These are phyloP conservation scores for Pipistrellus nathusii DNA, from an alignment of 2,797 vertebrate species.

Conservation along the genomic window DNA sequence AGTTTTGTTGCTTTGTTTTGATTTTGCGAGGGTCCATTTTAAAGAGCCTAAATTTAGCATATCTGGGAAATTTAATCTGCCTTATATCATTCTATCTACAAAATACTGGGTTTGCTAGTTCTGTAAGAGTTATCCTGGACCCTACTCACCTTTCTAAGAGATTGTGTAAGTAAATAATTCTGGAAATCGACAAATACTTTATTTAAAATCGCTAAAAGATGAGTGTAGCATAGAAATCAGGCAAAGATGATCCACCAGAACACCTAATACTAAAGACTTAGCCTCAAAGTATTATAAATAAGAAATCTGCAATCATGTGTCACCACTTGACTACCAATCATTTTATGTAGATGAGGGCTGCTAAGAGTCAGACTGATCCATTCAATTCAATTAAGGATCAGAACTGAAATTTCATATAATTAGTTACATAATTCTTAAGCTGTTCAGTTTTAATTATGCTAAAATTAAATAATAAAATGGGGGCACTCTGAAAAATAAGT, in stretches of 20 bases:
- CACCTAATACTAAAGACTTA: not conserved
- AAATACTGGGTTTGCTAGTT: not conserved
- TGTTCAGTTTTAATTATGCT: constrained; percentile 32
- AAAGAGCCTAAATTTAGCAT: not conserved
- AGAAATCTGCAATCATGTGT: not conserved
- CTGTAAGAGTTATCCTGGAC: not conserved
- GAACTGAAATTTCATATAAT: not conserved
- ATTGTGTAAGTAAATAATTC: not conserved
- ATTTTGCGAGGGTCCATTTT: not conserved
- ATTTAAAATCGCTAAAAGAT: constrained; percentile 35
- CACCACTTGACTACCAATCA: not conserved
- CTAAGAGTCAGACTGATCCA: not conserved
- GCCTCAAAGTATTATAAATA: not conserved
- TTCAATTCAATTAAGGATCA: not conserved
- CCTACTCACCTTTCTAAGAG: not conserved
- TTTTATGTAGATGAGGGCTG: not conserved
- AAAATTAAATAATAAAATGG: constrained; percentile 49
- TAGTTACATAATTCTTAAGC: constrained; percentile 38
- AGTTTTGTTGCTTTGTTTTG: not conserved
- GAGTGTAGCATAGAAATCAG: not conserved
- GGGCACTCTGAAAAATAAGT: not conserved
- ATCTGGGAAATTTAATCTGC: not conserved
- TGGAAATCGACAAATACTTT: constrained; percentile 33
- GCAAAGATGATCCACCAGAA: not conserved
- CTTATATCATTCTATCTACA: not conserved